phyloP scores from a whole-genome alignment of 2,888 invertebrate species.

The Oegoconia quadripuncta region DNA sequence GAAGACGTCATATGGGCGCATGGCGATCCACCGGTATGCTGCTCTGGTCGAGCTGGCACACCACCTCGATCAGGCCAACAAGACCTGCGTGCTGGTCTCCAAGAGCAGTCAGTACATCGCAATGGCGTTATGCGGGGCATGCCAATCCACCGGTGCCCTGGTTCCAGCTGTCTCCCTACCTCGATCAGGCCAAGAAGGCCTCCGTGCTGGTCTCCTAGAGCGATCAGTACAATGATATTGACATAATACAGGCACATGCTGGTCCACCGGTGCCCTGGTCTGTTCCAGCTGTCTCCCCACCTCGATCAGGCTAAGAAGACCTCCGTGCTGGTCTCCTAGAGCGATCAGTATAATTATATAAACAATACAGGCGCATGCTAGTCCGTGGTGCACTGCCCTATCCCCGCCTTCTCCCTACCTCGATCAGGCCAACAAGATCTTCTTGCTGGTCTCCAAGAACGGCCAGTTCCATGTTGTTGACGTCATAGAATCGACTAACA shows the following conservation, averaged over 20 bases:
- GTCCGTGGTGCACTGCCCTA: too few species aligned
- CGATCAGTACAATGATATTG: too few species aligned
- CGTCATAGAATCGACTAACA: too few species aligned
- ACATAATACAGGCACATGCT: slow-evolving; percentile 98
- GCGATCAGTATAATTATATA: too few species aligned
- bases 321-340: slow-evolving; percentile 91
- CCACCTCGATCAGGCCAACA: slow-evolving; percentile 91
- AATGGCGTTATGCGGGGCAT: slow-evolving; percentile 97
- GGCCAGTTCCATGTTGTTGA: too few species aligned
- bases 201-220: slow-evolving; percentile 93
- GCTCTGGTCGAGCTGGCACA: slow-evolving; percentile 97
- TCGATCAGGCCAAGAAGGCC: slow-evolving; percentile 89
- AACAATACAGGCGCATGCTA: too few species aligned
- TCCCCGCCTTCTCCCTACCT: too few species aligned
- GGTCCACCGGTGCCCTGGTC: slow-evolving; percentile 94
- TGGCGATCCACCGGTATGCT: slow-evolving; percentile 96
- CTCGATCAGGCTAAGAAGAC: slow-evolving; percentile 90
- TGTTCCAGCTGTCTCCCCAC: slow-evolving; percentile 97
- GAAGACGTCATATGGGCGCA: slow-evolving; percentile 97
- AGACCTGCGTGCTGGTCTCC: slow-evolving; percentile 89
- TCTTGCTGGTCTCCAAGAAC: too few species aligned
- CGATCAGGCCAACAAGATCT: too few species aligned
- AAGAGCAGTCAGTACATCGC: slow-evolving; percentile 85
- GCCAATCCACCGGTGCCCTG: slow-evolving; percentile 96
- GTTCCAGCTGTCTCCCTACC: slow-evolving; percentile 96